phyloP scores from a whole-genome alignment of 2,113 vertebrate species.

The Gorsachius goisagi region DNA sequence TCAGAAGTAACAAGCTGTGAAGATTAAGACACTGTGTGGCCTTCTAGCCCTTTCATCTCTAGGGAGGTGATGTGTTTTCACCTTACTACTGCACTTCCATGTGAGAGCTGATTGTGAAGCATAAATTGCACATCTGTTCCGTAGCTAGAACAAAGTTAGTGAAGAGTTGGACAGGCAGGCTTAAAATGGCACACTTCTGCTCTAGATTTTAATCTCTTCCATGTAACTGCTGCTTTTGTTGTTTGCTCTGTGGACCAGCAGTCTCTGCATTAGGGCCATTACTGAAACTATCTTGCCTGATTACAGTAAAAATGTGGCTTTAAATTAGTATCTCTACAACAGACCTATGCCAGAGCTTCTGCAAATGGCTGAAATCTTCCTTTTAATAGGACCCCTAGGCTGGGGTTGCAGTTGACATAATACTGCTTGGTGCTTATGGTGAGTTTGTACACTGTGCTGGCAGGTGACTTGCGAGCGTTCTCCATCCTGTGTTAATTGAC shows the following conservation, averaged over 20 bases:
- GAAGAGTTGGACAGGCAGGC: neutral
- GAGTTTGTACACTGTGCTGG: neutral
- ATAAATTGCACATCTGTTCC: neutral
- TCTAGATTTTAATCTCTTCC: neutral
- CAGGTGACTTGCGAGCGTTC: neutral
- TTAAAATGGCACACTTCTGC: neutral
- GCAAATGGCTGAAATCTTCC: neutral
- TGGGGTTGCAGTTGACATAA: neutral
- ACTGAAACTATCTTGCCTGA: conserved; percentile 16
- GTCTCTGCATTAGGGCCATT: neutral
- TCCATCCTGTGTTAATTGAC: neutral
- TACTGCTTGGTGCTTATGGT: conserved; percentile 20
- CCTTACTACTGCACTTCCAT: neutral
- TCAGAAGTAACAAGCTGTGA: neutral
- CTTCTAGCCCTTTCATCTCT: neutral
- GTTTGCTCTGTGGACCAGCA: neutral
- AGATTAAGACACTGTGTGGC: neutral
- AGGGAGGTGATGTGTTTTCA: neutral
- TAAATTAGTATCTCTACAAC: neutral
- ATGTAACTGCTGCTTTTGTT: conserved; percentile 10
- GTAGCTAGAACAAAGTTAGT: neutral
- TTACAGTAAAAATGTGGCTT: conserved; percentile 19
- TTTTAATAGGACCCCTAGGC: neutral
- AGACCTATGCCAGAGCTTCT: conserved; percentile 33
- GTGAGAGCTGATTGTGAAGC: neutral